Percentiles rank a stretch among this genome's conserved stretches.
Evolutionary conservation across 2,113 vertebrate genomes (phyloP).

Genomic region (Acrocephalus arundinaceus): DNA sequence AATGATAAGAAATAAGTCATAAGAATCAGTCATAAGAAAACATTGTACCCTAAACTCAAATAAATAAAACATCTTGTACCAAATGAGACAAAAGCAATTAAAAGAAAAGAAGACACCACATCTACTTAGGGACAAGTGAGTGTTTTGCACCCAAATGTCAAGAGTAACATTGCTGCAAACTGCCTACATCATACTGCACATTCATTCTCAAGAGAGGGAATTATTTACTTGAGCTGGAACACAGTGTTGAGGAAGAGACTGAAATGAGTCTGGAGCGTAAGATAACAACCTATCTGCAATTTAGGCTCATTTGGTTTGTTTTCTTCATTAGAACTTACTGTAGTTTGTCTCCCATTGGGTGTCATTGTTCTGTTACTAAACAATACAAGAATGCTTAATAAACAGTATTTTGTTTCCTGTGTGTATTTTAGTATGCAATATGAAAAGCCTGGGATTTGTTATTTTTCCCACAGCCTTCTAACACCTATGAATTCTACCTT

Average conservation of each 20-base stretch:
- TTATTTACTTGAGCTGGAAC: neutral
- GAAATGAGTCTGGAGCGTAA: neutral
- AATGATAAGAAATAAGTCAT: too few relatives aligned
- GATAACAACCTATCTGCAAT: neutral
- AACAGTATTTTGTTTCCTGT: neutral
- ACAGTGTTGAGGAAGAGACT: neutral
- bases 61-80: neutral
- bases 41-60: neutral
- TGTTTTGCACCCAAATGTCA: neutral
- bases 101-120: neutral
- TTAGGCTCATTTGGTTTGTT: constrained; percentile 2
- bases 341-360: neutral
- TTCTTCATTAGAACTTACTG: constrained; percentile 10
- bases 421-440: neutral
- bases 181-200: neutral
- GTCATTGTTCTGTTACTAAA: constrained; percentile 26
- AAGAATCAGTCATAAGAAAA: neutral
- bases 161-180: neutral
- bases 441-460: neutral
- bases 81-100: neutral
- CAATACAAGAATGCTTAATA: neutral
- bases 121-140: neutral
- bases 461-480: neutral
- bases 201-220: neutral
- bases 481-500: neutral